These are phyloP conservation scores for Malaclemys terrapin DNA, from an alignment of 2,113 vertebrate genomes.

Conservation along the genomic window DNA sequence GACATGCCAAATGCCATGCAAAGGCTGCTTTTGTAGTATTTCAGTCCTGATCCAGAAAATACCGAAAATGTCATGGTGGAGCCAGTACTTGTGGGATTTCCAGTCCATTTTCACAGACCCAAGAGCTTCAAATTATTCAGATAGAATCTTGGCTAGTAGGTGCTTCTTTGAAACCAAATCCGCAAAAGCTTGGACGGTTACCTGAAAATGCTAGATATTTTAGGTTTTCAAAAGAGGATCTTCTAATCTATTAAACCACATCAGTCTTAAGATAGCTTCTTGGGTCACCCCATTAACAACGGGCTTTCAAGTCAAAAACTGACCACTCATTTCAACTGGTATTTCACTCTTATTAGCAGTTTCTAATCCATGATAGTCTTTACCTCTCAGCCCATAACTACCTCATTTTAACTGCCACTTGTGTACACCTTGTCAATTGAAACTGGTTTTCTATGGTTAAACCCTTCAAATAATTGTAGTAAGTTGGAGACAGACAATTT, in stretches of 20 bases:
- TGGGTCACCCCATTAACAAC: neutral
- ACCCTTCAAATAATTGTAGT: neutral
- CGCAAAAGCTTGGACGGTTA: neutral
- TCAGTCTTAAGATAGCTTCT: neutral
- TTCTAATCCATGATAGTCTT: neutral
- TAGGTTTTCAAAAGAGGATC: neutral
- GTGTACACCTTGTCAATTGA: accelerated
- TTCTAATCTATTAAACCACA: neutral
- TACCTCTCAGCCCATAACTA: neutral
- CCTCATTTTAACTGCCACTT: neutral
- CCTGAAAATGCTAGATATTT: neutral
- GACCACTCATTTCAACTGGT: neutral
- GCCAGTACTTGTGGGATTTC: neutral
- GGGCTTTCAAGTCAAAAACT: neutral
- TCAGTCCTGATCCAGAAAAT: neutral
- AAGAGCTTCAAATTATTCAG: neutral
- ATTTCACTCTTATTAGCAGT: neutral
- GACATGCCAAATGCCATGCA: neutral
- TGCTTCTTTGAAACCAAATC: neutral
- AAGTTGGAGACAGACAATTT: neutral
- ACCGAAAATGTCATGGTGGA: neutral
- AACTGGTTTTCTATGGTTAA: neutral
- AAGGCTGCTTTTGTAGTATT: neutral
- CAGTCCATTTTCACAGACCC: neutral
- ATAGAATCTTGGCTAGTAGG: neutral